Evolutionary conservation across 1,140 invertebrate genomes (phyloP).

Genomic region (Eueides isabella): DNA sequence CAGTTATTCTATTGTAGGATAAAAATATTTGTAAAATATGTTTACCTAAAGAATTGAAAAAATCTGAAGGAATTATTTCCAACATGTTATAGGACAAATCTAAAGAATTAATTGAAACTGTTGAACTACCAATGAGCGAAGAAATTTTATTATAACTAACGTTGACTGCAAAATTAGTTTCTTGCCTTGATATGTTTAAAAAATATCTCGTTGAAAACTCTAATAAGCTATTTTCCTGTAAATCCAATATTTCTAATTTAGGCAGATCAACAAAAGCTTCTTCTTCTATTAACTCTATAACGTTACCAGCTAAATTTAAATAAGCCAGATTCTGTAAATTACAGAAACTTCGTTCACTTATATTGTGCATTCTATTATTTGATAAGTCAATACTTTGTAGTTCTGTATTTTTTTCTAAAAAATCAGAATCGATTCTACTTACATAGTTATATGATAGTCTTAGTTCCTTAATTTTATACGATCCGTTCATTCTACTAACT

Average conservation of each 20-base stretch:
- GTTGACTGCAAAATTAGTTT: slow-evolving; percentile 84
- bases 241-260: slow-evolving; percentile 85
- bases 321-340: slow-evolving; percentile 85
- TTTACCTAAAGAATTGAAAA: slow-evolving; percentile 83
- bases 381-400: slow-evolving; percentile 87
- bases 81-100: slow-evolving; percentile 87
- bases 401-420: slow-evolving; percentile 83
- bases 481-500: slow-evolving; percentile 85
- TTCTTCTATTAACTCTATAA: slow-evolving; percentile 81
- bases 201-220: slow-evolving; percentile 86
- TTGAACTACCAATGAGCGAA: slow-evolving; percentile 82
- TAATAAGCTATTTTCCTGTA: slow-evolving; percentile 87
- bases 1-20: slow-evolving; percentile 87
- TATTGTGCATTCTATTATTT: slow-evolving; percentile 85
- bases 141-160: slow-evolving; percentile 86
- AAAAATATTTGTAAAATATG: slow-evolving; percentile 85
- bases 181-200: slow-evolving; percentile 83
- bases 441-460: slow-evolving; percentile 88
- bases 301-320: slow-evolving; percentile 86
- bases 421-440: slow-evolving; percentile 82
- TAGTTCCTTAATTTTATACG: slow-evolving; percentile 88
- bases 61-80: slow-evolving; percentile 82
- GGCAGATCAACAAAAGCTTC: slow-evolving; percentile 85
- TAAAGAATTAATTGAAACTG: slow-evolving; percentile 84
- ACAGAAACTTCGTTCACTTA: slow-evolving; percentile 80